phyloP scores from a whole-genome alignment of 2,888 invertebrate genomes.

The Sympetrum striolatum region DNA sequence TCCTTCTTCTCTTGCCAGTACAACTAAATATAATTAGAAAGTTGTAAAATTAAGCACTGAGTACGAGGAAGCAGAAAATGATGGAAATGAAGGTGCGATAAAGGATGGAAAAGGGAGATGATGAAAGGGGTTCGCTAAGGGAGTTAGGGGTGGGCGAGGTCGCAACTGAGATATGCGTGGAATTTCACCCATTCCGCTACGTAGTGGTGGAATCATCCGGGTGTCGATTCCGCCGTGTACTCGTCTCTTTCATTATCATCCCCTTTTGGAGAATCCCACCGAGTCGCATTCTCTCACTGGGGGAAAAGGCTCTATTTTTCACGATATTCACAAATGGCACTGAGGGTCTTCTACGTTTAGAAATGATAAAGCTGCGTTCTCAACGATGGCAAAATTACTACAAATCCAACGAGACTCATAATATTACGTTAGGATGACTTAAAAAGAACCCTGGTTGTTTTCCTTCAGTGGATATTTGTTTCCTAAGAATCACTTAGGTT shows the following conservation, averaged over 20 bases:
- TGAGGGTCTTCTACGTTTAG: not conserved
- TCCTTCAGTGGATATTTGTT: too few relatives aligned
- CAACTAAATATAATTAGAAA: too few relatives aligned
- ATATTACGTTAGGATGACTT: too few relatives aligned
- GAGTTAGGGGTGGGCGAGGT: not conserved
- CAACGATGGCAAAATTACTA: too few relatives aligned
- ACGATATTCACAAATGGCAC: not conserved
- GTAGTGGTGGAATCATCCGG: not conserved
- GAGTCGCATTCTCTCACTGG: not conserved
- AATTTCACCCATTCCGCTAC: not conserved
- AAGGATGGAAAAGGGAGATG: not conserved
- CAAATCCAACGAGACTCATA: too few relatives aligned
- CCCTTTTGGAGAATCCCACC: not conserved
- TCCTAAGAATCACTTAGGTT: too few relatives aligned
- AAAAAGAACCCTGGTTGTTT: too few relatives aligned
- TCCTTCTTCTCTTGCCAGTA: too few relatives aligned
- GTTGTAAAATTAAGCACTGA: not conserved
- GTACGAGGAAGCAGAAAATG: not conserved
- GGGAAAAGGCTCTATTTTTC: not conserved
- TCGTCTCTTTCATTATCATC: not conserved
- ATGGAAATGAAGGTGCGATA: not conserved
- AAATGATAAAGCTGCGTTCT: not conserved
- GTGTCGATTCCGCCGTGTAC: not conserved
- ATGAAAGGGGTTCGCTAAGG: not conserved
- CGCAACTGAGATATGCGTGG: conserved; percentile 8